phyloP scores from a whole-genome alignment of 1,140 invertebrate genomes.

The Platyura marginata region DNA sequence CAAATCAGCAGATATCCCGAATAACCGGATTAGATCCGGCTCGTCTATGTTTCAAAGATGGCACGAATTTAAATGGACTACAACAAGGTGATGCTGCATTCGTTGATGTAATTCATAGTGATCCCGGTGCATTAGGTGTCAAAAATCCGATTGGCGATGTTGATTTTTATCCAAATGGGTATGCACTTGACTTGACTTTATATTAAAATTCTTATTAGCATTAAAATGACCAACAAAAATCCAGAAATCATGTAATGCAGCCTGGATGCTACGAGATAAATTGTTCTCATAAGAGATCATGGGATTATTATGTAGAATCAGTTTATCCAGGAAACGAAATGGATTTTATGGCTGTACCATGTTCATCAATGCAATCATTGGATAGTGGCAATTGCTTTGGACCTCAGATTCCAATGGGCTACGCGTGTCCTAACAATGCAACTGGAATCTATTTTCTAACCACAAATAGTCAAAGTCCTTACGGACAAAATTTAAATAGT shows the following conservation, averaged over 20 bases:
- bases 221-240: background rate
- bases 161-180: slow-evolving; percentile 52
- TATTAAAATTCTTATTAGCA: too few relatives aligned
- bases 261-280: slow-evolving; percentile 25
- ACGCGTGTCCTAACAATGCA: slow-evolving; percentile 6
- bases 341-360: slow-evolving; percentile 15
- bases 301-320: slow-evolving; percentile 38
- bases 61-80: slow-evolving; percentile 27
- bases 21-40: slow-evolving; percentile 57
- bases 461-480: slow-evolving; percentile 10
- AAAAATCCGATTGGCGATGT: slow-evolving; percentile 29
- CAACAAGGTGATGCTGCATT: slow-evolving; percentile 31
- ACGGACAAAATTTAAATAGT: too few relatives aligned
- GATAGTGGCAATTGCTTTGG: slow-evolving; percentile 11
- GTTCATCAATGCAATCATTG: slow-evolving; percentile 11
- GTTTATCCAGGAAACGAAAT: slow-evolving; percentile 25
- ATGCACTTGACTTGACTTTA: background rate
- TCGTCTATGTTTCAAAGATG: slow-evolving; percentile 38
- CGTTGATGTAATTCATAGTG: slow-evolving; percentile 56
- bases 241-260: slow-evolving; percentile 16
- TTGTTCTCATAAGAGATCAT: slow-evolving; percentile 42
- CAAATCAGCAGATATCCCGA: slow-evolving; percentile 17
- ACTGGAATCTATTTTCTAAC: slow-evolving; percentile 21
- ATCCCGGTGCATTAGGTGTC: slow-evolving; percentile 42
- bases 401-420: slow-evolving; percentile 16